Base-by-base conservation (phyloP, 1,140 invertebrate species). In the Sarcophaga bullata region DNA sequence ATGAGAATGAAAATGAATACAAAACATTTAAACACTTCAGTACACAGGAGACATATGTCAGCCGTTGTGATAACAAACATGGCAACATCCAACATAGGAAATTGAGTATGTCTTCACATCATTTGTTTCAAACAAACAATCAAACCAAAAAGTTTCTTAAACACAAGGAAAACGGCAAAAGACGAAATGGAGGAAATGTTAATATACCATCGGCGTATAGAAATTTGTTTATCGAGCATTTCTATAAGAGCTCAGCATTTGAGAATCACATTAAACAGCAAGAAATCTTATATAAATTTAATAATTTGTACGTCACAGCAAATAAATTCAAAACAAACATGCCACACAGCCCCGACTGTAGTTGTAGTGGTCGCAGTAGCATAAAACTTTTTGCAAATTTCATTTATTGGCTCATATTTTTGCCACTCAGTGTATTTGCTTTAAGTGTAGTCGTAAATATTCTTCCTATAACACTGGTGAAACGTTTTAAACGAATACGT, bases 11-110 rank as follows among this genome's bases (percentile, higher is more conserved):
- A 72, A 49, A 50, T 80, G 58, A 73, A 37, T 82, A 80, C 50
- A 76, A 78, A 80, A 62, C 62, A 68, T 68, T 68, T 68, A 68
- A 68, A 68, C 62, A 68, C 62, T 68, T 68, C 17, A 25, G 17
- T 68, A 68, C 62, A 68, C 62, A 68, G 62, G 62, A 68, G 62
- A 68, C 17, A 68, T 17, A 68, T 68, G 62, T 68, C 62, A 68
- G 54, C 54, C 54, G 62, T 19, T 9, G 19, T 68, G 62, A 68
- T 37, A 37, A 37, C 17, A 68, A 25, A 25, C 62, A 68, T 25
- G 17, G 62, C 62, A 19, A 19, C 17, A 17, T 19, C 9, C n/a
- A 2, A 2, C 52, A 17, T 17, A 68, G n/a, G 17, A 68, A 25
- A 68, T 68, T 25, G 62, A 19, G 11, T n/a, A 58, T 7, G 54